phyloP scores from a whole-genome alignment of 2,888 invertebrate species.

The Meiosimyza decipiens region DNA sequence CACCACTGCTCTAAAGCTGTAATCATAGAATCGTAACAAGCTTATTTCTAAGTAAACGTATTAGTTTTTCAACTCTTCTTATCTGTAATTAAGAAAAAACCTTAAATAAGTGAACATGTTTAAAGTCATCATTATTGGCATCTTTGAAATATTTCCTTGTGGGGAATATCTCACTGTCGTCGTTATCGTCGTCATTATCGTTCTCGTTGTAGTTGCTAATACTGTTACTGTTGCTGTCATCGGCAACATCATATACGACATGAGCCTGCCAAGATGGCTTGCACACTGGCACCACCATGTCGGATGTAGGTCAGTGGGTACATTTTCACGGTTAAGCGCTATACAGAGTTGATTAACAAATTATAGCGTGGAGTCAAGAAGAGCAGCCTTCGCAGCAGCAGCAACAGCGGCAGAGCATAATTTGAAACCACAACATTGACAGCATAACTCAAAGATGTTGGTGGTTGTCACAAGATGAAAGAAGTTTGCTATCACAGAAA shows the following conservation, averaged over 20 bases:
- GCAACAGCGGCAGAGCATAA: conserved; percentile 3
- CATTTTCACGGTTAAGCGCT: conserved; percentile 27
- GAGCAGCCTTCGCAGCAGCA: conserved; percentile 9
- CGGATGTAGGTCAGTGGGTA: conserved; percentile 32
- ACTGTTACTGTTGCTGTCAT: conserved; percentile 11
- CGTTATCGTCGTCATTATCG: not conserved
- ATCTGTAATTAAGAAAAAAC: too few species aligned
- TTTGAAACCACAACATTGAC: too few species aligned
- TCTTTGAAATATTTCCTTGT: too few species aligned
- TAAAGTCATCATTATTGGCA: too few species aligned
- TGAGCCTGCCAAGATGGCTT: not conserved
- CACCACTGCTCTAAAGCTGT: too few species aligned
- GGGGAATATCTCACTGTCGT: not conserved
- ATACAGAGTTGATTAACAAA: conserved; percentile 28
- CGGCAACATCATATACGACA: not conserved
- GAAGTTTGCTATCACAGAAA: conserved; percentile 13
- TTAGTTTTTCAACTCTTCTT: too few species aligned
- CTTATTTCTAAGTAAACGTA: too few species aligned
- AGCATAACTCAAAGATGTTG: too few species aligned
- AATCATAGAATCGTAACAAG: too few species aligned
- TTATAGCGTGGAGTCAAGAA: conserved; percentile 23
- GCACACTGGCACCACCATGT: not conserved
- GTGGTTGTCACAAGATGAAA: conserved; percentile 15
- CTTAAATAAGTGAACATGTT: too few species aligned
- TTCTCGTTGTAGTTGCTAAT: conserved; percentile 5